A percentile compares a stretch with the other conserved stretches of the same genome.
These are phyloP conservation scores for Smutsia gigantea DNA, from an alignment of 2,797 vertebrate species.

Conservation along the genomic window DNA sequence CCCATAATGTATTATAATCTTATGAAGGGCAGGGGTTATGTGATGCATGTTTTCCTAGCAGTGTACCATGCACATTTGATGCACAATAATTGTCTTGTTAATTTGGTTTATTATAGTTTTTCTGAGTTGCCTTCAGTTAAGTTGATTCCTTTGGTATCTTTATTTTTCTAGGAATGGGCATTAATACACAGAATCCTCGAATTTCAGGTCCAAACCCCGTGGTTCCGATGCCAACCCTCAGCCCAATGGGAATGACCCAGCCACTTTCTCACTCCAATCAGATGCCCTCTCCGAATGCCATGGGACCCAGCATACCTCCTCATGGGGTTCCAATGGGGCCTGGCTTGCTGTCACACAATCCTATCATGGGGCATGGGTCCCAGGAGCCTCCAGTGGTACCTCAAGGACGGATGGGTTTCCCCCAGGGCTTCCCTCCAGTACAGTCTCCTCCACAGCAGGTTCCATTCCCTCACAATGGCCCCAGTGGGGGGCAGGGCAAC, in stretches of 20 bases:
- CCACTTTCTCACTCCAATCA: constrained; percentile 98
- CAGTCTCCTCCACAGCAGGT: constrained; percentile 97
- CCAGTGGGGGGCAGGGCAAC: constrained; percentile 92
- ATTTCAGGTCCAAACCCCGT: constrained; percentile 96
- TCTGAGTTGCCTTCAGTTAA: constrained; percentile 59
- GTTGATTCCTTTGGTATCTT: constrained; percentile 74
- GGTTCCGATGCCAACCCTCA: constrained; percentile 98
- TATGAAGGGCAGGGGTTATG: neutral
- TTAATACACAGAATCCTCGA: constrained; percentile 97
- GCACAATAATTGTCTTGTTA: neutral
- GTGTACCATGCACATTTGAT: neutral
- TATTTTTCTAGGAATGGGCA: constrained; percentile 93
- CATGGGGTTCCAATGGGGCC: constrained; percentile 94
- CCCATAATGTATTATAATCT: neutral
- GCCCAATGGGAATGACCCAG: constrained; percentile 99
- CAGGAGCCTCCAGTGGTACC: constrained; percentile 98
- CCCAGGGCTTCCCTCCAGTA: constrained; percentile 96
- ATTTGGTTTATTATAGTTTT: constrained; percentile 11
- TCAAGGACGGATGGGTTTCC: constrained; percentile 98
- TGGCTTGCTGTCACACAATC: constrained; percentile 97
- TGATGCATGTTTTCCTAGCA: neutral
- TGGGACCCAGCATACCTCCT: constrained; percentile 94
- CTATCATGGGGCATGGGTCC: constrained; percentile 96
- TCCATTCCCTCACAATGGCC: constrained; percentile 97
- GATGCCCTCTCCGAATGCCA: constrained; percentile 98